Base-by-base conservation (phyloP, 2,797 vertebrate genomes). In the Melanotaenia trifasciata region DNA sequence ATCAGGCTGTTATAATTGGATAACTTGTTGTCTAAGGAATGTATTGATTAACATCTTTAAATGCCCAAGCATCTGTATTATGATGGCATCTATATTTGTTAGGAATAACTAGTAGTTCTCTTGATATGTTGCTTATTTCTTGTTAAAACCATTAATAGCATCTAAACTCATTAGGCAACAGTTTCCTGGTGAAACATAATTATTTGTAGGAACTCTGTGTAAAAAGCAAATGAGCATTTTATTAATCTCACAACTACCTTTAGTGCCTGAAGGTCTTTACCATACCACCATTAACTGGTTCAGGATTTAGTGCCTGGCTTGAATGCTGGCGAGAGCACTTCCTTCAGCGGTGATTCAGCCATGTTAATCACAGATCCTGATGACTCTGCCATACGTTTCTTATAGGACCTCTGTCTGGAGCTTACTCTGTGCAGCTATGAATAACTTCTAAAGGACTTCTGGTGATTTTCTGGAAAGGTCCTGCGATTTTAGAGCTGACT, bases 321-420 rank as follows among this genome's bases (percentile, higher is more conserved):
- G 56, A 90, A 74, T 85, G 91, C 90, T 94, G 86, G 83, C 20
- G 58, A 88, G 85, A 89, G 90, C 91, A 86, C 79, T 89, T 88
- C 83, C 83, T 90, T 78, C 26, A 76, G 81, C 74, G 58, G 85
- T 60, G 60, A 84, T 86, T 87, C 89, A 93, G 89, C 88, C 92
- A 90, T 89, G 87, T 91, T 92, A 93, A 93, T 94, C 89, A 87
- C 82, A 70, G 81, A 86, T 89, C 84, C 83, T 90, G 90, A 93
- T 91, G 88, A 93, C 88, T 93, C 84, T 80, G 86, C 90, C 89
- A 85, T 91, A 85, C 84, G 57, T 87, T 87, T 72, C 80, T 75
- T 87, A 70, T 72, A 83, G 81, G 73, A 87, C 72, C 61, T 77
- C 81, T 86, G 79, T 87, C 89, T 86, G 86, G 84, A 67, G 81